Conservation (phyloP, 2,797 vertebrate genomes). For the Malurus leucopterus region DNA sequence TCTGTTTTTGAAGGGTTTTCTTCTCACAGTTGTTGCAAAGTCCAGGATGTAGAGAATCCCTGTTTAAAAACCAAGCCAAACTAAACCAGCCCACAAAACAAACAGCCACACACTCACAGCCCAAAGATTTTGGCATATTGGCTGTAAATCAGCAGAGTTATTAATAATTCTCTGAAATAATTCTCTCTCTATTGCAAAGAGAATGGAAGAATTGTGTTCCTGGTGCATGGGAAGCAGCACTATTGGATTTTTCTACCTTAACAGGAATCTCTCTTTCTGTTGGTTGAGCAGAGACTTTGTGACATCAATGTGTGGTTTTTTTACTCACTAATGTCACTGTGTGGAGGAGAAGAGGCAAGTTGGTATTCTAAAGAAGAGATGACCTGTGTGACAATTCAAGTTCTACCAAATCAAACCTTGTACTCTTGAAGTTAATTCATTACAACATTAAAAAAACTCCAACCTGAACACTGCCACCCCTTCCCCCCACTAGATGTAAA, state of each 20-base stretch:
- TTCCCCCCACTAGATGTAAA: neutral
- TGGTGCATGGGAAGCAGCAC: neutral
- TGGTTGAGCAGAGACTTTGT: neutral
- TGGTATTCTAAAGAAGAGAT: neutral
- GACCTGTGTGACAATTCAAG: neutral
- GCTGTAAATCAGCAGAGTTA: neutral
- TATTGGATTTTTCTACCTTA: neutral
- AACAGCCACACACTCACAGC: neutral
- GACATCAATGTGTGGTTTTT: neutral
- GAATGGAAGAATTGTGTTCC: neutral
- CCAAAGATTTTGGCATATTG: neutral
- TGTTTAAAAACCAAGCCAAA: neutral
- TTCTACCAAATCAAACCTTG: neutral
- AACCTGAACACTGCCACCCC: neutral
- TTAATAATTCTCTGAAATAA: neutral
- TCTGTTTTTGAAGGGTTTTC: neutral
- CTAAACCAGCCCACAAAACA: neutral
- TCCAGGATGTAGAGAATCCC: neutral
- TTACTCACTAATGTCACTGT: neutral
- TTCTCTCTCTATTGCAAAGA: neutral
- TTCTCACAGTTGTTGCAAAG: neutral
- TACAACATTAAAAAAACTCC: neutral
- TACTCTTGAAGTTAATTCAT: neutral
- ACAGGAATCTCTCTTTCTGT: neutral
- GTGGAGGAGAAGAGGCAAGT: neutral